A percentile compares a stretch with the other conserved stretches of the same genome.
These are phyloP conservation scores for Danio choprae DNA, from an alignment of 2,797 vertebrate genomes.

Conservation along the genomic window DNA sequence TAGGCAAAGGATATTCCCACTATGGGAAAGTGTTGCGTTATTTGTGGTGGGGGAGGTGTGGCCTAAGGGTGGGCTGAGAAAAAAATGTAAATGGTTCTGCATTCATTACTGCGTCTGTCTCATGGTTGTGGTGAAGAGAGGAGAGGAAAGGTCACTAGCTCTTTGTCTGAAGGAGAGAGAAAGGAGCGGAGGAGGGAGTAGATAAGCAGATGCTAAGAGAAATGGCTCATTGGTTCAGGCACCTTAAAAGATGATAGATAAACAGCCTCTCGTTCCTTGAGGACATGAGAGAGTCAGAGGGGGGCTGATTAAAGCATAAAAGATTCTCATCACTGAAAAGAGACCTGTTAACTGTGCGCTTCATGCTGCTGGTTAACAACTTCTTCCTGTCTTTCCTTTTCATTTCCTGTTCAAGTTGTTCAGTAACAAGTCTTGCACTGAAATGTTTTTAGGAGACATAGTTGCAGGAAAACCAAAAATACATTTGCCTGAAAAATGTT, in stretches of 20 bases:
- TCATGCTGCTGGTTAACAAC: background rate
- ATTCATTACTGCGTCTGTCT: slow-evolving; percentile 33
- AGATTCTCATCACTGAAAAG: slow-evolving; percentile 28
- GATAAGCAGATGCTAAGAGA: slow-evolving; percentile 39
- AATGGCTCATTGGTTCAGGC: background rate
- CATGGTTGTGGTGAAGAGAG: slow-evolving; percentile 23
- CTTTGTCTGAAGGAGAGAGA: slow-evolving; percentile 39
- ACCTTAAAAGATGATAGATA: slow-evolving; percentile 36
- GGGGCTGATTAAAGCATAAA: slow-evolving; percentile 27
- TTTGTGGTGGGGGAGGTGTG: slow-evolving; percentile 3
- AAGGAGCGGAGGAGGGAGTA: slow-evolving; percentile 11
- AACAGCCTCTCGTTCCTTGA: slow-evolving; percentile 26
- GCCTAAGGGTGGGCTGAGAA: slow-evolving; percentile 20
- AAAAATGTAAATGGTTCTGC: slow-evolving; percentile 33
- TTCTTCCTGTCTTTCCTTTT: background rate
- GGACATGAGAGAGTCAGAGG: background rate
- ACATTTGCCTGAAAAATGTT: slow-evolving; percentile 10
- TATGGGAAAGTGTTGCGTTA: slow-evolving; percentile 21
- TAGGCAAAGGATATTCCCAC: background rate
- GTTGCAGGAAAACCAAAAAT: slow-evolving; percentile 14
- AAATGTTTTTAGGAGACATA: background rate
- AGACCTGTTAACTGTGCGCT: slow-evolving; percentile 7
- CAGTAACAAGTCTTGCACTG: slow-evolving; percentile 58
- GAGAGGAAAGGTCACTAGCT: slow-evolving; percentile 27
- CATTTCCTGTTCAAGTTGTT: slow-evolving; percentile 32